These are phyloP conservation scores for Phengaris alcon DNA, from an alignment of 2,888 invertebrate species.

Conservation along the genomic window DNA sequence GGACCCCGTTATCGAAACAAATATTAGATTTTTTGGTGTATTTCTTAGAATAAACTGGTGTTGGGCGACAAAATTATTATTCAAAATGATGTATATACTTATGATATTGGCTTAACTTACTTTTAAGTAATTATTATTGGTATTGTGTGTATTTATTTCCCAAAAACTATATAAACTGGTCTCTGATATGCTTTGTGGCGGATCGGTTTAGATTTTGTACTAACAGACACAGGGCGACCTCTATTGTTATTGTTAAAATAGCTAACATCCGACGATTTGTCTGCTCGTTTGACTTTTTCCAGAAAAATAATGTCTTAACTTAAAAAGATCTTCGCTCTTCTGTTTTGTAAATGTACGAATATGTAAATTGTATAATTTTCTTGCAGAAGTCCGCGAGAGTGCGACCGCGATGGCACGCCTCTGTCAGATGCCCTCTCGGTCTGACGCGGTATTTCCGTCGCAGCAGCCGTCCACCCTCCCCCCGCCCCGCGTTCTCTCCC, in stretches of 20 bases:
- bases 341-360: too few species aligned
- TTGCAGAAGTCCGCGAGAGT: constrained; percentile 62
- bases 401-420: constrained; percentile 66
- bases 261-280: too few species aligned
- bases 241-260: too few species aligned
- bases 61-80: background rate
- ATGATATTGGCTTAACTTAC: background rate
- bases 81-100: background rate
- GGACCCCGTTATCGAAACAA: background rate
- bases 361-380: background rate
- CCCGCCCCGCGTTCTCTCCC: constrained; percentile 50
- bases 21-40: background rate
- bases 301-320: too few species aligned
- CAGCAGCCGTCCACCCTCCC: constrained; percentile 46
- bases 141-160: background rate
- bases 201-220: too few species aligned
- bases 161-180: background rate
- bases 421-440: constrained; percentile 55
- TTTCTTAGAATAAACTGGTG: background rate
- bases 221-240: too few species aligned
- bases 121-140: background rate
- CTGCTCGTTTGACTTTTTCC: too few species aligned
- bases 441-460: constrained; percentile 36
- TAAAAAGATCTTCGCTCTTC: too few species aligned
- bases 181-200: background rate